Evolutionary conservation across 2,113 vertebrate genomes (phyloP).

Genomic region (Crotalus helleri): DNA sequence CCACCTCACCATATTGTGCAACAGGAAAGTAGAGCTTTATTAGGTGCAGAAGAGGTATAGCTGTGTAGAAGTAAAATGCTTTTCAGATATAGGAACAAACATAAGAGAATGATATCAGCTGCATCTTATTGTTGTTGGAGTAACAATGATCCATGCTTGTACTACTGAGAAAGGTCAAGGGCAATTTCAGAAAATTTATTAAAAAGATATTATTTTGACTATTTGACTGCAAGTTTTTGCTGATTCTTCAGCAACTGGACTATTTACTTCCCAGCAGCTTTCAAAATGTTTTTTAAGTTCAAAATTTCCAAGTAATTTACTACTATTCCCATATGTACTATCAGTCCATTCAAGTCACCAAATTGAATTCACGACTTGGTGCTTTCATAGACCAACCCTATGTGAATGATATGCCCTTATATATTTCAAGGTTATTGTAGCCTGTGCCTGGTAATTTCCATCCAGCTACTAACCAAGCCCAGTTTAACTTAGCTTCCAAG

Average conservation of each 20-base stretch:
- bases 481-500: background rate
- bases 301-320: background rate
- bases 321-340: background rate
- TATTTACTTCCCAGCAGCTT: background rate
- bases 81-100: background rate
- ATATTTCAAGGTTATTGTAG: background rate
- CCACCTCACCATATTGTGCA: background rate
- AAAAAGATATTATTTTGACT: background rate
- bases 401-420: background rate
- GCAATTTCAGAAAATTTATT: background rate
- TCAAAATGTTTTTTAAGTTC: background rate
- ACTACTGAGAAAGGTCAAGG: background rate
- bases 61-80: background rate
- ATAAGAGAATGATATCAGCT: background rate
- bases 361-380: background rate
- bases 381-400: background rate
- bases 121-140: background rate
- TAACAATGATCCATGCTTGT: background rate
- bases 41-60: background rate
- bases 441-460: background rate
- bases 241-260: background rate
- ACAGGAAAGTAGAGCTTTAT: background rate
- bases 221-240: background rate
- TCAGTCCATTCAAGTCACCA: background rate
- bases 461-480: background rate